A percentile compares a stretch with the other conserved stretches of the same genome.
These are phyloP conservation scores for Calephelis virginiensis DNA, from an alignment of 1,140 invertebrate genomes.

Conservation along the genomic window DNA sequence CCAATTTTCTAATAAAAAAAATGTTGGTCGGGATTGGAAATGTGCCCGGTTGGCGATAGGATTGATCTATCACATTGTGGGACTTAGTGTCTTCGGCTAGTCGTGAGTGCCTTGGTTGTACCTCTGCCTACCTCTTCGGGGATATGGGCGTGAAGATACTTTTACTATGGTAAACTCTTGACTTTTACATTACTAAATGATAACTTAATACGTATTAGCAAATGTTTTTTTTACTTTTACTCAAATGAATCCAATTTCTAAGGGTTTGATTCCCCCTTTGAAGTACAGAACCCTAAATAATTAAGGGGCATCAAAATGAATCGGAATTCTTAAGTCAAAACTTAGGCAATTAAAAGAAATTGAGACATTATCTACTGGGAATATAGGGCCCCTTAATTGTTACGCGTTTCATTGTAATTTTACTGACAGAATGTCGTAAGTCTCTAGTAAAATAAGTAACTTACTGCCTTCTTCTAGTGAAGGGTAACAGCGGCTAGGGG, in stretches of 20 bases:
- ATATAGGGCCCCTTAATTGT: conserved; percentile 8
- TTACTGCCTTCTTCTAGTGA: not conserved
- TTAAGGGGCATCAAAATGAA: conserved; percentile 21
- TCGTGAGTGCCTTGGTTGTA: too few relatives aligned
- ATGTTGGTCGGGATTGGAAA: too few relatives aligned
- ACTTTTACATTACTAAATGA: too few relatives aligned
- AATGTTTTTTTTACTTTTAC: too few relatives aligned
- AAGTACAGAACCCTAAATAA: conserved; percentile 5
- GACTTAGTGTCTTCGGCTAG: too few relatives aligned
- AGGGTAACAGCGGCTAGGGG: not conserved
- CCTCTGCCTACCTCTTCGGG: too few relatives aligned
- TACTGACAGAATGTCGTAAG: not conserved
- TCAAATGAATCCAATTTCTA: not conserved
- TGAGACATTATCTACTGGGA: conserved; percentile 24
- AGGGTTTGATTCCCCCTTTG: not conserved
- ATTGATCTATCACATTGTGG: too few relatives aligned
- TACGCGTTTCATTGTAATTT: not conserved
- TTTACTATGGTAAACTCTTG: too few relatives aligned
- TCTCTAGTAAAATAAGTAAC: not conserved
- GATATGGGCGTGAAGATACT: too few relatives aligned
- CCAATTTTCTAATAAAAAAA: too few relatives aligned
- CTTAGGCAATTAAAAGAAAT: conserved; percentile 42
- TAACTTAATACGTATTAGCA: too few relatives aligned
- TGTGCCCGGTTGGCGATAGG: too few relatives aligned
- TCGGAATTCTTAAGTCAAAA: conserved; percentile 31